Evolutionary conservation across 2,797 vertebrate genomes (phyloP), one percentile per base, ranked within the genome.

Genomic region (Paratrypauchen microcephalus): DNA sequence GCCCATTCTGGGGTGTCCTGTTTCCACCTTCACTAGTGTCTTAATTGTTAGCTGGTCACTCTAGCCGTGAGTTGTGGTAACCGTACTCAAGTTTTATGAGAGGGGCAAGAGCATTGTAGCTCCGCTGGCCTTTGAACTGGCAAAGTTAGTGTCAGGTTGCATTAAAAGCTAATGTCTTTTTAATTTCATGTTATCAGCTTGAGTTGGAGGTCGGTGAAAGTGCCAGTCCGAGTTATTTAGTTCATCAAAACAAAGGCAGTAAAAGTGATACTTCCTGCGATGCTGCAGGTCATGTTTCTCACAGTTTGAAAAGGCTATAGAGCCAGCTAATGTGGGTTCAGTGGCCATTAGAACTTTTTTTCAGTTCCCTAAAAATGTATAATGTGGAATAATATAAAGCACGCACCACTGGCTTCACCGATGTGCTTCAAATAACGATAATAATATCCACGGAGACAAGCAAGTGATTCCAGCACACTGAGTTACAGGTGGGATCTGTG

Each of bases 11-110:
- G 60, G 80, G 88, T 89, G 89, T 87, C 87, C 56, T 75, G 83
- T 91, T 89, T 87, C 86, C 82, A 74, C 86, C 88, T 84, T 77
- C 70, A 47, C 76, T 12, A 28, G 16, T 16, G 74, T 78, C 85
- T 86, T 85, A 36, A 91, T 88, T 89, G 87, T 84, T 88, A 82
- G 76, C 86, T 76, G 77, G 85, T 86, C 81, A 81, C 72, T 72
- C 69, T 87, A 84, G 72, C 71, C 19, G 32, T 73, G 73, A 78
- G 78, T 61, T 76, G 82, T 23, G 28, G 72, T 72, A 77, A 80
- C 80, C 76, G 75, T 78, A 70, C 61, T 74, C 55, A 32, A 68
- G 66, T 84, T 86, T 88, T 76, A 85, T 81, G 74, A 48, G 68
- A 68, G n/a, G 74, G 72, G 71, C 69, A 72, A 41, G 68, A n/a